These are phyloP conservation scores for Agonopterix arenella DNA, from an alignment of 2,888 invertebrate genomes.

Conservation along the genomic window DNA sequence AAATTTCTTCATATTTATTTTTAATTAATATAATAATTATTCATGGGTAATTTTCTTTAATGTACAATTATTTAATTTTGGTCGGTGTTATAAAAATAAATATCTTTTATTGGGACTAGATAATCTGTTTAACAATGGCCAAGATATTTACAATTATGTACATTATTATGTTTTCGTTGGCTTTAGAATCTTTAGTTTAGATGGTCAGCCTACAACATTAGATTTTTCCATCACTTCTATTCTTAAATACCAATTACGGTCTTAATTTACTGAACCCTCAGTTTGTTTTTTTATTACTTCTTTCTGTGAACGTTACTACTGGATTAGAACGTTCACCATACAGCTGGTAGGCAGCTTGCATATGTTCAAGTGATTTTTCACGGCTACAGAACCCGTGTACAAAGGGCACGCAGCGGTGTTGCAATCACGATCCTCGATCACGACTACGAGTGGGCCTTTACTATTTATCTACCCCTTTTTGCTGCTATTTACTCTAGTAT, in stretches of 20 bases:
- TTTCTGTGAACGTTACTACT: conserved; percentile 33
- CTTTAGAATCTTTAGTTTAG: too few species aligned
- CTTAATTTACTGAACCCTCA: neutral
- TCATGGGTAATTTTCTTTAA: too few species aligned
- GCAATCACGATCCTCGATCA: conserved; percentile 74
- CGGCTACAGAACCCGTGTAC: conserved; percentile 69
- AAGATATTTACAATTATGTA: too few species aligned
- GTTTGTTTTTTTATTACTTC: neutral
- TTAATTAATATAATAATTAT: too few species aligned
- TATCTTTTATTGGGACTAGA: too few species aligned
- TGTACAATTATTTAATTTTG: too few species aligned
- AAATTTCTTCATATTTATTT: too few species aligned
- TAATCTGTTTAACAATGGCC: too few species aligned
- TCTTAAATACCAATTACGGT: neutral
- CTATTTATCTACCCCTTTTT: conserved; percentile 46
- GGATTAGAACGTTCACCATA: conserved; percentile 55
- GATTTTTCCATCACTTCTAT: too few species aligned
- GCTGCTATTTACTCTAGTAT: neutral
- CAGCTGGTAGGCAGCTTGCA: conserved; percentile 53
- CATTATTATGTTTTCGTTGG: too few species aligned
- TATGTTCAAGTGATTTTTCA: conserved; percentile 75
- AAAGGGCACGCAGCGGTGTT: conserved; percentile 75
- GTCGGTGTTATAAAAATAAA: too few species aligned
- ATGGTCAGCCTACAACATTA: too few species aligned
- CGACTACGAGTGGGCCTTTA: conserved; percentile 54